Base-by-base conservation (phyloP, 1,140 invertebrate species). In the Bombus turneri region DNA sequence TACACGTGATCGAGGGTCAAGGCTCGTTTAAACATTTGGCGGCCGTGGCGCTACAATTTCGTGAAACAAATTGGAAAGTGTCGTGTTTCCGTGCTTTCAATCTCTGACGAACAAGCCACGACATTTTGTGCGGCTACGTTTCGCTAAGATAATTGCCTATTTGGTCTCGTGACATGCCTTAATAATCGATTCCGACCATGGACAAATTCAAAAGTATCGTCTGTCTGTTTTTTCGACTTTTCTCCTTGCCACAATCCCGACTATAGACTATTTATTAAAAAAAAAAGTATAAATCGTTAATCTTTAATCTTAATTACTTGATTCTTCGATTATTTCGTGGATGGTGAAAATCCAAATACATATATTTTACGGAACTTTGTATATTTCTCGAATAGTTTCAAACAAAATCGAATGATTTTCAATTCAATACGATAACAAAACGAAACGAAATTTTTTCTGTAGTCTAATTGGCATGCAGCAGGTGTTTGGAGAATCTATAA, bases 81-180 rank as follows among this genome's bases (percentile, higher is more conserved):
- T 68, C 66, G 66, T 25, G 66, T 68, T 34, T 31, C 15, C 15
- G 64, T 31, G 64, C n/a, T 68, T 37, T 39, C 3, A 37, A 4
- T 9, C 66, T 37, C 34, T 68, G 66, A 68, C 66, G 66, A 68
- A 37, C 66, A 3, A 12, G 15, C n/a, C 64, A 2, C 66, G 66
- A 68, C 62, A n/a, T 68, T 68, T 34, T 9, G 62, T 31, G 31
- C 31, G 18, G 31, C 18, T 31, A 25, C 31, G 64, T 31, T 10
- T 37, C 66, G 34, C 34, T 68, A 68, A 68, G 66, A 68, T 68
- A 68, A 68, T 68, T 68, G 34, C 34, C 66, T 37, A 37, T 68
- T 22, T 37, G 22, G 18, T 37, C 34, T 37, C 66, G 66, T 68
- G 34, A 68, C 66, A 3, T 25, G 34, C 18, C 34, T 68, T 68